phyloP scores from a whole-genome alignment of 1,140 invertebrate species.

The Drosophila jambulina region DNA sequence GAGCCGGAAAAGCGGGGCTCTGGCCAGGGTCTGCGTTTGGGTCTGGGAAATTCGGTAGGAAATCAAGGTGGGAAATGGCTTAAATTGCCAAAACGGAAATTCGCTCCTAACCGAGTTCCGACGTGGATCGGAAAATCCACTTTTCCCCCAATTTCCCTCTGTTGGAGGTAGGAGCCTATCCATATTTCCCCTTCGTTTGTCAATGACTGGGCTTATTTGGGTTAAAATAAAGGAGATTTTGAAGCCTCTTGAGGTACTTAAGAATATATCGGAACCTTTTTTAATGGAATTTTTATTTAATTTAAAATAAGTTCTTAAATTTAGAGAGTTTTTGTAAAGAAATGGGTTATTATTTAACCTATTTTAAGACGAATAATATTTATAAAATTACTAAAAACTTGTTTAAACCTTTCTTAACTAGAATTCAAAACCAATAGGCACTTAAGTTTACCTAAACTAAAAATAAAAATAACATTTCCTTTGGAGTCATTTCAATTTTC shows the following conservation, averaged over 20 bases:
- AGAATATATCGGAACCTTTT: background rate
- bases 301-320: background rate
- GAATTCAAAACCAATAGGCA: background rate
- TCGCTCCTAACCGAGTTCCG: slow-evolving; percentile 24
- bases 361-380: background rate
- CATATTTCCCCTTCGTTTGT: background rate
- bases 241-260: background rate
- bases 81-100: slow-evolving; percentile 76
- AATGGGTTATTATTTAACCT: background rate
- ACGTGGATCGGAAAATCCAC: slow-evolving; percentile 11
- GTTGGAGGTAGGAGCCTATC: background rate
- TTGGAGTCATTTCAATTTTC: background rate
- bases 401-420: background rate
- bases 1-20: slow-evolving; percentile 33
- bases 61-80: slow-evolving; percentile 81
- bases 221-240: background rate
- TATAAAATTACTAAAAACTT: no score
- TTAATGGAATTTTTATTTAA: background rate
- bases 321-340: background rate
- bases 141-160: background rate
- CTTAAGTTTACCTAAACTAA: background rate
- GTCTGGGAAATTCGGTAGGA: slow-evolving; percentile 37
- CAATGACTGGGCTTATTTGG: slow-evolving; percentile 6
- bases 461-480: background rate
- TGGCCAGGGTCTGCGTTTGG: background rate